These are phyloP conservation scores for Drosophila pegasa DNA, from an alignment of 2,888 invertebrate genomes.

Conservation along the genomic window DNA sequence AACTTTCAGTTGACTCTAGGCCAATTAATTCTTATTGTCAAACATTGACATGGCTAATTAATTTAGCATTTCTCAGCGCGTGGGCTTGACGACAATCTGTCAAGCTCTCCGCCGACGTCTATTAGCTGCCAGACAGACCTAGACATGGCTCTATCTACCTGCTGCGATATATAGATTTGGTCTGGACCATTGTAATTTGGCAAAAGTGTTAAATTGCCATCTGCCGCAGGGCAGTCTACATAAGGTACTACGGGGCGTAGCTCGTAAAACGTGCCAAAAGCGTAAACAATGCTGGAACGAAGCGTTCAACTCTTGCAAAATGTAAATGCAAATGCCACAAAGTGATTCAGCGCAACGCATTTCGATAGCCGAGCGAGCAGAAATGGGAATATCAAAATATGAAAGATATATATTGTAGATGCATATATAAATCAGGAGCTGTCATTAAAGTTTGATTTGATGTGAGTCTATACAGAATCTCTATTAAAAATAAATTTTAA, in stretches of 20 bases:
- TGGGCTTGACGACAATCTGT: constrained; percentile 28
- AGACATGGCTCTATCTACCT: constrained; percentile 13
- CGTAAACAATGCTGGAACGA: constrained; percentile 24
- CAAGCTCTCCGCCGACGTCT: constrained; percentile 8
- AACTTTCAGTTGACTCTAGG: constrained; percentile 34
- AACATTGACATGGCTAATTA: constrained; percentile 60
- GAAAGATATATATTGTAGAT: background rate
- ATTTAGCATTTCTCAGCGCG: constrained; percentile 52
- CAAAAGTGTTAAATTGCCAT: constrained; percentile 26
- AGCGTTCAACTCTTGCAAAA: constrained; percentile 33
- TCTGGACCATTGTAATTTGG: constrained; percentile 13
- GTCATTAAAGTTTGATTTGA: too few species aligned
- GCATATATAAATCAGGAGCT: too few species aligned
- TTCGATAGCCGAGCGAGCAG: background rate
- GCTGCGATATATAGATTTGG: constrained; percentile 2
- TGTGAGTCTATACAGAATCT: too few species aligned
- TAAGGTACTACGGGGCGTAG: background rate
- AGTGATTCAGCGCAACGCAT: constrained; percentile 25
- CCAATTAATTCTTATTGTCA: constrained; percentile 66
- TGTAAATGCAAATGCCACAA: constrained; percentile 23
- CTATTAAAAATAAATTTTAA: too few species aligned
- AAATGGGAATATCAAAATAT: background rate
- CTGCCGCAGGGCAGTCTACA: constrained; percentile 3
- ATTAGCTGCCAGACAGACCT: constrained; percentile 18
- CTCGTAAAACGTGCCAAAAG: constrained; percentile 50